Base-by-base conservation (phyloP, 2,888 invertebrate species). In the Priocnemis perturbator region DNA sequence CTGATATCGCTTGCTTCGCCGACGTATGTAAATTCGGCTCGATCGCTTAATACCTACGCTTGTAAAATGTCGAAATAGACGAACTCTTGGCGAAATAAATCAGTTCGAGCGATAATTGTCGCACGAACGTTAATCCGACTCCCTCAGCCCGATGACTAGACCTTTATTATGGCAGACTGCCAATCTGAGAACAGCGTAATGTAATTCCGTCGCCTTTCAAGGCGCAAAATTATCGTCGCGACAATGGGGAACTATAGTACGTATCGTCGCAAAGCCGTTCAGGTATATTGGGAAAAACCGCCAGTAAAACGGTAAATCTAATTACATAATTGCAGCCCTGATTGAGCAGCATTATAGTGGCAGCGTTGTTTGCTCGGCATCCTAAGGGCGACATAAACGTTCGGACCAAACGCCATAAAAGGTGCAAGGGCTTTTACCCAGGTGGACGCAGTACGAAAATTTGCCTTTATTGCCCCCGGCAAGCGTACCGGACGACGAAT, bases 251-350 rank as follows among this genome's bases (percentile, higher is more conserved):
- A n/a, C n/a, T n/a, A n/a, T 5, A 4, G 44, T 15, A 14, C 19
- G 45, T 44, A 60, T 52, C 23, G n/a, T 17, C 20, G 26, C 37
- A 47, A 53, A 21, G 44, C 19, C 11, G 21, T 23, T 14, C 20
- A 47, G 23, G 21, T 3, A 17, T 21, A n/a, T 20, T 19, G 67
- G 55, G 47, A 68, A 73, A 60, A 55, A 60, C 62, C 23, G 20
- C 17, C 30, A 59, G 62, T 73, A 73, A 74, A 79, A 67, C 74
- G 67, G 44, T 81, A 76, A 82, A 81, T 78, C 73, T 73, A 79
- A 79, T 81, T 78, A 70, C 74, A 69, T 76, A 75, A 81, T 82
- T 77, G 73, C 69, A 11, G 53, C 62, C 20, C 57, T 71, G 61
- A 74, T 70, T 64, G 67, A 52, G 45, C 64, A 3, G 48, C 60